Evolutionary conservation across 2,888 invertebrate species (phyloP), one percentile per base, ranked within the genome.

Genomic region (Caenorhabditis plicata): DNA sequence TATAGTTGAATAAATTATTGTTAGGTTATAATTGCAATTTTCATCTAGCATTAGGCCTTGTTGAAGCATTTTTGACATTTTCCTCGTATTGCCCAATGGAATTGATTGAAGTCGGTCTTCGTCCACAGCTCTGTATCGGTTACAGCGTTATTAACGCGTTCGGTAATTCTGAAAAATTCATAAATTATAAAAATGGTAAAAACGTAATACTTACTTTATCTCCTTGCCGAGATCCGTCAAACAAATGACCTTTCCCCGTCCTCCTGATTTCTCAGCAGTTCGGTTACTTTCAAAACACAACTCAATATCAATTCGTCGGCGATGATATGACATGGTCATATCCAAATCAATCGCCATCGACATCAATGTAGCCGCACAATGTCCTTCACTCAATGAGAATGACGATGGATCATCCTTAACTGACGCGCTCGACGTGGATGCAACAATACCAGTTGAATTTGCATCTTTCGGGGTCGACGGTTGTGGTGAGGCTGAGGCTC

Each of bases 81-180:
- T 40, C 74, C 75, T 17, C 75, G 60, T 23, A 75, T 71, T 13
- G 74, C 75, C 75, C 74, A 74, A 40, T 70, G 65, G 46, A 75
- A 71, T 49, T 75, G 75, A 39, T 66, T 64, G 44, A 74, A 64
- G 40, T 72, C 73, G 22, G 71, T 73, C 41, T 75, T 75, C 8
- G 65, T 64, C 75, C 75, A 75, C n/a, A 72, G 29, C 36, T 75
- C 75, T 5, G 68, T 58, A 11, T 71, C 67, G 15, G 53, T 54
- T 3, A 64, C 50, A 3, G 60, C 55, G 4, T 73, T 73, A 33
- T 74, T 73, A 5, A 73, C 58, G 20, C 70, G 51, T 39, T 74
- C 73, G 3, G 60, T 62, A 15, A 75, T 67, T 58, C 72, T 71
- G 64, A 44, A 71, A n/a, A n/a, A n/a, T n/a, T n/a, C n/a, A n/a